Percentiles rank a stretch among this genome's conserved stretches.
Evolutionary conservation across 2,797 vertebrate genomes (phyloP).

Genomic region (Pteronotus mesoamericanus): DNA sequence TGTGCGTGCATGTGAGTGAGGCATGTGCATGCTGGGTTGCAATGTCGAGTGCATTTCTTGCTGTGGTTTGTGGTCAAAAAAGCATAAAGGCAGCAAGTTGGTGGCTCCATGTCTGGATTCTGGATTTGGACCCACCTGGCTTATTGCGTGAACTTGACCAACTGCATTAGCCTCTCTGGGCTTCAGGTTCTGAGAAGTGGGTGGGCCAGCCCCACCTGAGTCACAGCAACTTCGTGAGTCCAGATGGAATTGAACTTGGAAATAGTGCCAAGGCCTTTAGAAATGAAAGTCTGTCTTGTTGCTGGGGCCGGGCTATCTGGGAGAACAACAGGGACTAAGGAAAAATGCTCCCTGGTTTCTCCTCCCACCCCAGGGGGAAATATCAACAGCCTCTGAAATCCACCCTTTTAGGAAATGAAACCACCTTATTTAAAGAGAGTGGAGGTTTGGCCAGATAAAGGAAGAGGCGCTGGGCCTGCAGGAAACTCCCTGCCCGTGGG

Average conservation of each 20-base stretch:
- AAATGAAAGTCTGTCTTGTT: neutral
- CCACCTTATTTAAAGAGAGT: neutral
- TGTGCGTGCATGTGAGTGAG: accelerated
- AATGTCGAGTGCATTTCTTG: neutral
- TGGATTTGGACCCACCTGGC: neutral
- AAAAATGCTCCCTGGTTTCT: neutral
- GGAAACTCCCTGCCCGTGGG: neutral
- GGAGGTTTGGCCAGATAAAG: neutral
- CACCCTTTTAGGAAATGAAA: neutral
- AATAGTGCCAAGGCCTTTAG: neutral
- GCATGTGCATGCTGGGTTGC: neutral
- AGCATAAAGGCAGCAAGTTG: neutral
- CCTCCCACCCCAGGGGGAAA: neutral
- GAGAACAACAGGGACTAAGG: neutral
- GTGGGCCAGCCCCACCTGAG: neutral
- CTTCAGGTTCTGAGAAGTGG: neutral
- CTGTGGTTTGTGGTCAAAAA: neutral
- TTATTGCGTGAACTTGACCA: neutral
- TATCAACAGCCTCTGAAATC: neutral
- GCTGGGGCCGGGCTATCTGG: neutral
- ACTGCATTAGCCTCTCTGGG: neutral
- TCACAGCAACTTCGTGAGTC: neutral
- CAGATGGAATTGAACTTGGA: neutral
- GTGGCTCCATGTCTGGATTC: neutral
- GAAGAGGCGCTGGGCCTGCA: neutral